Conservation (phyloP, 1,140 invertebrate species). For the Lordiphosa collinella region DNA sequence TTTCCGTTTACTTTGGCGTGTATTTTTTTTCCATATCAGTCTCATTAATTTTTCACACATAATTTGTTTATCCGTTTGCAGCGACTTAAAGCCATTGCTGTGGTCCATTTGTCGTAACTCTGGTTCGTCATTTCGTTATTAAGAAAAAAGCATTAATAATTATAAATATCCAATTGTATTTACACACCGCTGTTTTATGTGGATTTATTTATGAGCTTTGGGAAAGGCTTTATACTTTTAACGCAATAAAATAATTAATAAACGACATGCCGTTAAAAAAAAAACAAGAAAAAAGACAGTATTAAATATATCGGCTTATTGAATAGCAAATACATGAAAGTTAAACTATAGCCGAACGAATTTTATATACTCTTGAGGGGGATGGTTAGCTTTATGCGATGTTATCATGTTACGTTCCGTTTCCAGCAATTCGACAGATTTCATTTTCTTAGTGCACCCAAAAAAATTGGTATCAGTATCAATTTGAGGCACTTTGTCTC, state of each 20-base stretch:
- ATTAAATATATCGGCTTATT: slow-evolving; percentile 57
- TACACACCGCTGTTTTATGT: slow-evolving; percentile 30
- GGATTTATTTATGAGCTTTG: slow-evolving; percentile 65
- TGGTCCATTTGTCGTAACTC: slow-evolving; percentile 9
- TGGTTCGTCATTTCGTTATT: slow-evolving; percentile 17
- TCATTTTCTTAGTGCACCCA: too few species aligned
- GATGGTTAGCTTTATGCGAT: too few species aligned
- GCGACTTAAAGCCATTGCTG: slow-evolving; percentile 43
- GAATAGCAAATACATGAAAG: slow-evolving; percentile 31
- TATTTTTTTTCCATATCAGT: too few species aligned
- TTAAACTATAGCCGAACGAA: slow-evolving; percentile 1
- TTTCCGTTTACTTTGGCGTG: too few species aligned
- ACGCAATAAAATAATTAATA: slow-evolving; percentile 54
- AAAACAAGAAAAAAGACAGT: slow-evolving; percentile 5
- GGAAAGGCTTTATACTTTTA: slow-evolving; percentile 50
- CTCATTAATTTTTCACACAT: slow-evolving; percentile 47
- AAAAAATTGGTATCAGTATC: too few species aligned
- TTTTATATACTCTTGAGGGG: too few species aligned
- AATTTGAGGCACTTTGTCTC: too few species aligned
- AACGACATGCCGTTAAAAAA: slow-evolving; percentile 9
- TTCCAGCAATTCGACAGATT: too few species aligned
- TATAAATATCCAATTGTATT: slow-evolving; percentile 44
- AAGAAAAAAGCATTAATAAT: slow-evolving; percentile 48
- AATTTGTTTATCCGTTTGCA: slow-evolving; percentile 39
- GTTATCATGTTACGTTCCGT: too few species aligned